Percentiles rank a stretch among this genome's conserved stretches.
Evolutionary conservation across 2,113 vertebrate genomes (phyloP).

Genomic region (Malurus cyaneus): DNA sequence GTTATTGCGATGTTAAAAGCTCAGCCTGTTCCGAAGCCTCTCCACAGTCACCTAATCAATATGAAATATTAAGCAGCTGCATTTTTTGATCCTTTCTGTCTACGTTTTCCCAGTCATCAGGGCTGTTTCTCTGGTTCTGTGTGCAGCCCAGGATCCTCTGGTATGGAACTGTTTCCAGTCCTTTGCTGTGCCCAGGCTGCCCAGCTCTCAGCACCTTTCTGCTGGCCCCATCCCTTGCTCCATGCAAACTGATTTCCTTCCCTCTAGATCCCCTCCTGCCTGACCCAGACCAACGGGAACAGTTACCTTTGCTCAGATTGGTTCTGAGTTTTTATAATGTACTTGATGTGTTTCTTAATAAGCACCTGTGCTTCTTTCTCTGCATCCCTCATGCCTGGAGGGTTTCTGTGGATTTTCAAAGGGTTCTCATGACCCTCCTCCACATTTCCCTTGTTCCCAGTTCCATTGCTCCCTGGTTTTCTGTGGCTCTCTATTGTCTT

Average conservation of each 20-base stretch:
- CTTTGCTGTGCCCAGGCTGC: background rate
- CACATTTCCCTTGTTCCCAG: background rate
- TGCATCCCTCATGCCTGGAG: background rate
- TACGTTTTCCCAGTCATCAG: background rate
- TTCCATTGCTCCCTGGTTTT: background rate
- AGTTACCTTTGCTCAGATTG: background rate
- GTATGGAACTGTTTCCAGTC: background rate
- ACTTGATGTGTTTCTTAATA: accelerated
- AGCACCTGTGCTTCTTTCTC: background rate
- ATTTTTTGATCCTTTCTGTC: background rate
- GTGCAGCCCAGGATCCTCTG: too few relatives aligned
- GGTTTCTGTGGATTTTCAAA: background rate
- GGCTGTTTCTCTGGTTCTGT: background rate
- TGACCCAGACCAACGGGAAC: accelerated
- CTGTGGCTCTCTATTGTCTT: background rate
- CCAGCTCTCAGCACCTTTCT: background rate
- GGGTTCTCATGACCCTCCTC: background rate
- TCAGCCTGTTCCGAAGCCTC: background rate
- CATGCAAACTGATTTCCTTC: background rate
- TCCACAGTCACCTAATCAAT: background rate
- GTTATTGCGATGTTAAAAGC: background rate
- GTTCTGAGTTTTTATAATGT: background rate
- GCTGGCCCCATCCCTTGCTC: background rate
- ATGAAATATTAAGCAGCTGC: background rate
- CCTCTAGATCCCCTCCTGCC: too few relatives aligned